Conservation (phyloP, 2,113 vertebrate genomes). For the Cynocephalus volans region DNA sequence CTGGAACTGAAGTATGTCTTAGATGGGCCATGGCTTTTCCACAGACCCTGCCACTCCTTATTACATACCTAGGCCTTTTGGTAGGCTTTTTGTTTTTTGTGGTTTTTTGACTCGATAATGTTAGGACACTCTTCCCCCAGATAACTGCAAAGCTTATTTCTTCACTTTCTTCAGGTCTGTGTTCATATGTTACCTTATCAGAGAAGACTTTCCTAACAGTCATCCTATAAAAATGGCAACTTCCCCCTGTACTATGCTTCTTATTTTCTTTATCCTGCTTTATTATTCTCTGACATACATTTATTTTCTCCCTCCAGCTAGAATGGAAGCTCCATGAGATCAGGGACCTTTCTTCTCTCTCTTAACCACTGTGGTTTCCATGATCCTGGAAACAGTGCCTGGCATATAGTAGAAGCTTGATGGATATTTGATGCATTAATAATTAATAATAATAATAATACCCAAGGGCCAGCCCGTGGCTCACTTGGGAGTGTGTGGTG, state of each 20-base stretch:
- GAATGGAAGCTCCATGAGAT: conserved; percentile 44
- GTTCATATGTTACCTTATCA: conserved; percentile 42
- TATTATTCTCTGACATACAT: neutral
- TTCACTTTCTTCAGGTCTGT: conserved; percentile 56
- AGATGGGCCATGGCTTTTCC: neutral
- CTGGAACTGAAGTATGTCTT: neutral
- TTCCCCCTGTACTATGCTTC: conserved; percentile 19
- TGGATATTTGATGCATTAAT: conserved; percentile 33
- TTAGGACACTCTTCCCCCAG: neutral
- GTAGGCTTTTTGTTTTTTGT: neutral
- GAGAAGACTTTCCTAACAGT: neutral
- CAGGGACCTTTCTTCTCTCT: neutral
- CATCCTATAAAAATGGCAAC: neutral
- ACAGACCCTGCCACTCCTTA: neutral
- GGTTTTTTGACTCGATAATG: neutral
- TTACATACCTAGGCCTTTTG: neutral
- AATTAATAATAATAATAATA: neutral
- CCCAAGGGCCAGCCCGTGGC: too few relatives aligned
- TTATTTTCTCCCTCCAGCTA: neutral
- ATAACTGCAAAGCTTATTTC: conserved; percentile 46
- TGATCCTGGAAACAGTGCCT: neutral
- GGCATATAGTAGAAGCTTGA: neutral
- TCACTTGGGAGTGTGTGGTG: too few relatives aligned
- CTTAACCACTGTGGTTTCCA: neutral
- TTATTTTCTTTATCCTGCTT: neutral